Evolutionary conservation across 2,888 invertebrate species (phyloP).

Genomic region (Papilio gigon): DNA sequence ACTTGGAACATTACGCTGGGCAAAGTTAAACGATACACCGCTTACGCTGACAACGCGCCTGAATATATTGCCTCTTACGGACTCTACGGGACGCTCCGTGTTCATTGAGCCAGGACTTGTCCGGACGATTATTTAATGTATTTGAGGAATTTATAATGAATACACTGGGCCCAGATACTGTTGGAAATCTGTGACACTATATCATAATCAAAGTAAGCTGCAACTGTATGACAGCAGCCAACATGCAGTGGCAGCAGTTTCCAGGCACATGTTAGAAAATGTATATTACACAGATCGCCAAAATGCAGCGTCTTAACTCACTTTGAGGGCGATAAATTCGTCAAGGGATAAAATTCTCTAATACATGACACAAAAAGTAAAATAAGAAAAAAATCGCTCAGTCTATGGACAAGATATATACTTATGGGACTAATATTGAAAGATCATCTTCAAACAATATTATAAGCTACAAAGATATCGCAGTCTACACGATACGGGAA

Average conservation of each 20-base stretch:
- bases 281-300: too few species aligned
- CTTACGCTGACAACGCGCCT: slow-evolving; percentile 43
- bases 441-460: neutral
- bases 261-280: too few species aligned
- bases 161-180: neutral
- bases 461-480: neutral
- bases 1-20: slow-evolving; percentile 41
- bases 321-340: too few species aligned
- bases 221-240: too few species aligned
- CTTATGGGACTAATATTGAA: neutral
- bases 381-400: too few species aligned
- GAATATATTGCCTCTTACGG: slow-evolving; percentile 40
- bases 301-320: too few species aligned
- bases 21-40: slow-evolving; percentile 45
- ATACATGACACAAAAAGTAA: too few species aligned
- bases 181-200: neutral
- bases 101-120: slow-evolving; percentile 39
- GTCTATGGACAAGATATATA: too few species aligned
- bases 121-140: slow-evolving; percentile 34
- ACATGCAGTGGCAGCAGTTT: too few species aligned
- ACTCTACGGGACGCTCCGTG: slow-evolving; percentile 30
- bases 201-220: too few species aligned
- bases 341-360: too few species aligned
- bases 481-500: neutral
- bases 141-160: slow-evolving; percentile 30